phyloP scores from a whole-genome alignment of 2,113 vertebrate species.

The Calyptomena viridis region DNA sequence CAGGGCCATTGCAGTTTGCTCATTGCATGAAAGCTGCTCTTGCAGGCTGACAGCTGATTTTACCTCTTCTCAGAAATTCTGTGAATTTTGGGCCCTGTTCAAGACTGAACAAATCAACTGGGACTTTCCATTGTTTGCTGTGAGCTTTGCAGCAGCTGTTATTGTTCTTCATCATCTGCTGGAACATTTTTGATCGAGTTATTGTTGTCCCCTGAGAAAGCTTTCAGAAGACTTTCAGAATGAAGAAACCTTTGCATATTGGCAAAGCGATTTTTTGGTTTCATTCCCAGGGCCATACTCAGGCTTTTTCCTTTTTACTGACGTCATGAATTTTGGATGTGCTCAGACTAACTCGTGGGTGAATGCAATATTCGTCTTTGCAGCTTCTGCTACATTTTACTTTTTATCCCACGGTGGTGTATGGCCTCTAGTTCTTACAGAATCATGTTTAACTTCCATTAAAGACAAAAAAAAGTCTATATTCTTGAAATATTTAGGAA shows the following conservation, averaged over 20 bases:
- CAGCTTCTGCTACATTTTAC: neutral
- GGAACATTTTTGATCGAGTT: conserved; percentile 13
- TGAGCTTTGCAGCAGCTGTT: conserved; percentile 45
- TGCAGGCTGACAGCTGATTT: neutral
- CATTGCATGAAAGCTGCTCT: fast-evolving
- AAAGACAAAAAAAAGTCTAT: neutral
- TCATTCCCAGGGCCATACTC: conserved; percentile 23
- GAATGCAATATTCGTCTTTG: neutral
- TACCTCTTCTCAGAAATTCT: conserved; percentile 13
- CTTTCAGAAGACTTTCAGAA: conserved; percentile 1
- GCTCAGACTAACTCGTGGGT: neutral
- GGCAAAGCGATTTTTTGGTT: conserved; percentile 24
- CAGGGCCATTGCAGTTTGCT: neutral
- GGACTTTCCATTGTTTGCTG: conserved; percentile 52
- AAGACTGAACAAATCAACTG: neutral
- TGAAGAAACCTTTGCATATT: neutral
- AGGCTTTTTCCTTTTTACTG: conserved; percentile 30
- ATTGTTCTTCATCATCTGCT: conserved; percentile 55
- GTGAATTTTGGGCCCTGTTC: neutral
- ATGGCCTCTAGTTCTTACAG: neutral
- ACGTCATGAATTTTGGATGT: conserved; percentile 34
- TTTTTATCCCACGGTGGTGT: neutral
- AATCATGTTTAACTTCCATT: neutral
- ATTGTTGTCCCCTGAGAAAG: conserved; percentile 32
- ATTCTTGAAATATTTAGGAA: neutral